These are phyloP conservation scores for Ascaphus truei DNA, from an alignment of 2,113 vertebrate species.

Conservation along the genomic window DNA sequence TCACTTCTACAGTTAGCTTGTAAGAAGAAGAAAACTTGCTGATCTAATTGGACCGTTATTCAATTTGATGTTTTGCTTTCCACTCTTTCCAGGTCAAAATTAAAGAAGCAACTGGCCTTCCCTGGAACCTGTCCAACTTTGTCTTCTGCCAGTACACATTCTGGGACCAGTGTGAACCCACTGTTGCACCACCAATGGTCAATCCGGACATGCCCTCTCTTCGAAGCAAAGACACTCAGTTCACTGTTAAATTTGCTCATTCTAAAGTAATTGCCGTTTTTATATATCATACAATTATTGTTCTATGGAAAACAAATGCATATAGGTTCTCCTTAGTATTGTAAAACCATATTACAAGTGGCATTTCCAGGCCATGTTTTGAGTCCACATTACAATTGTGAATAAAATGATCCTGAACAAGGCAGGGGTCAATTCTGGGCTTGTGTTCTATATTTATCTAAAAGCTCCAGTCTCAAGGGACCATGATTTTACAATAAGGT, in stretches of 20 bases:
- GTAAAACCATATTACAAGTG: too few species aligned
- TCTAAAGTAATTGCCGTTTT: conserved; percentile 72
- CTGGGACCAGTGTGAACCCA: conserved; percentile 87
- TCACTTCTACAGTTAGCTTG: too few species aligned
- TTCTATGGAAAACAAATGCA: background rate
- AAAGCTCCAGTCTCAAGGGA: background rate
- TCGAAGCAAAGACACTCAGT: conserved; percentile 77
- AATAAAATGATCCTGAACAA: too few species aligned
- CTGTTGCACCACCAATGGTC: conserved; percentile 89
- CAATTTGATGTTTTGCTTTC: too few species aligned
- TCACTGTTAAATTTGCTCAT: conserved; percentile 87
- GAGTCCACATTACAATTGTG: too few species aligned
- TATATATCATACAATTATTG: background rate
- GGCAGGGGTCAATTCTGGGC: too few species aligned
- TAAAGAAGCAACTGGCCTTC: conserved; percentile 90
- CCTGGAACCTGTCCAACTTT: conserved; percentile 92
- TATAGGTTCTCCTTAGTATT: too few species aligned
- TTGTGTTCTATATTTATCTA: background rate
- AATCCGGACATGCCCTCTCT: conserved; percentile 84
- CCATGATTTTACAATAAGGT: background rate
- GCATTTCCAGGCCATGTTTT: too few species aligned
- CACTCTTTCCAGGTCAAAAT: conserved; percentile 90
- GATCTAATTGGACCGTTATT: too few species aligned
- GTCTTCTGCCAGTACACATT: conserved; percentile 97
- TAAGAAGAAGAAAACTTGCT: too few species aligned